Base-by-base conservation (phyloP, 2,888 invertebrate genomes). In the Hirtodrosophila trivittata region DNA sequence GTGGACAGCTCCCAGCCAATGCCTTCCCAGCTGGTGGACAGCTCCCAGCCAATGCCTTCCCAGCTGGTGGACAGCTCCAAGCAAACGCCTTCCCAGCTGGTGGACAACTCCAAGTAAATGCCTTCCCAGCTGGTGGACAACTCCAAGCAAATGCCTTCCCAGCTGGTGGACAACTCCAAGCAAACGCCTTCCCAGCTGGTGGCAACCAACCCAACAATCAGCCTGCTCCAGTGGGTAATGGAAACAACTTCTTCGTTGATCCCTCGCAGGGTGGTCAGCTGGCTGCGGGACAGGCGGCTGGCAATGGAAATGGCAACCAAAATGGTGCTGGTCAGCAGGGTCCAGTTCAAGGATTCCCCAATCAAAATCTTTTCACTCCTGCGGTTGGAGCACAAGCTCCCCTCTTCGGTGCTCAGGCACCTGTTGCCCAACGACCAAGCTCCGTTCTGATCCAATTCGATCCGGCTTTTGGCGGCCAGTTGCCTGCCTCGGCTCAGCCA, bases 301-400 rank as follows among this genome's bases (percentile, higher is more conserved):
- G 32, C 32, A 63, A 51, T 12, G 64, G 49, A 13, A 54, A 55
- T 45, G 56, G 50, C 32, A 70, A 52, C 14, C 51, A 50, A 13
- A 65, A 47, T 9, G 74, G 57, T n/a, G 54, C 35, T 14, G 51
- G 28, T 12, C 66, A 66, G 7, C 38, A 49, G 25, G 55, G 32
- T 18, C 33, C 49, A n/a, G 47, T 35, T 8, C 65, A 55, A 45
- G 60, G 49, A 14, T 38, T 71, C 8, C 13, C 10, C 10, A 75
- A 69, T 41, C 77, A 70, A 25, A 75, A 75, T 47, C 46, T 69
- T 0, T 77, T 75, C n/a, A 43, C 28, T 33, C 74, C 74, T 2
- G 60, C 71, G 8, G 41, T 52, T n/a, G 60, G 50, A 10, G 58
- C 38, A 1, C 69, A 45, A 3, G 16, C 18, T 25, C 30, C 46